Evolutionary conservation across 2,888 invertebrate genomes (phyloP).

Genomic region (Myopa tessellatipennis): DNA sequence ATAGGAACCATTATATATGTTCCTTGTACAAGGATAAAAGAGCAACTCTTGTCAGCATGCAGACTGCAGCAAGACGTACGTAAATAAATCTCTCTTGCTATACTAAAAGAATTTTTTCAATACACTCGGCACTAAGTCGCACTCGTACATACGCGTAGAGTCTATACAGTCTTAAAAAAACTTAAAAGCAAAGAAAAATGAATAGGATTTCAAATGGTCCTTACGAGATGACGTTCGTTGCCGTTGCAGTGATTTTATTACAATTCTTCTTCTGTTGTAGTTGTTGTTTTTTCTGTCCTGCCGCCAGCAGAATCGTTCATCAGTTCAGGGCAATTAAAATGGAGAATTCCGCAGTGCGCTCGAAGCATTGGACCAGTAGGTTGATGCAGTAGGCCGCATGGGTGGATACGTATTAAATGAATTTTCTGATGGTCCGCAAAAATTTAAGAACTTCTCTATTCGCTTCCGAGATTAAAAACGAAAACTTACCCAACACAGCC

Average conservation of each 20-base stretch:
- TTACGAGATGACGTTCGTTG: slow-evolving; percentile 14
- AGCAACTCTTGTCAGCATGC: slow-evolving; percentile 20
- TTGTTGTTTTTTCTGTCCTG: slow-evolving; percentile 2
- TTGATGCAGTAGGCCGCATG: not conserved
- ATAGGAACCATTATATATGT: not conserved
- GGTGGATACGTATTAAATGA: not conserved
- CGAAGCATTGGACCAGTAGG: not conserved
- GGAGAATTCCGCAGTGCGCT: slow-evolving; percentile 19
- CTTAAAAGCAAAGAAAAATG: slow-evolving; percentile 3
- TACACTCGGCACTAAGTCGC: not conserved
- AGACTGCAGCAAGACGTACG: slow-evolving; percentile 23
- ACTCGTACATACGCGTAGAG: not conserved
- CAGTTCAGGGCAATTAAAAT: slow-evolving; percentile 38
- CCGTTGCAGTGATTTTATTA: slow-evolving; percentile 10
- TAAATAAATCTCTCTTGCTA: slow-evolving; percentile 21
- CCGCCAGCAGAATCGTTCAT: slow-evolving; percentile 32
- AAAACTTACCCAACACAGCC: not conserved
- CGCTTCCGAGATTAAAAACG: not conserved
- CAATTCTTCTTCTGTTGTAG: not conserved
- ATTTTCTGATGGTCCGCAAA: slow-evolving; percentile 6
- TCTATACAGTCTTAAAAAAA: slow-evolving; percentile 5
- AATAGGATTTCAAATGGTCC: slow-evolving; percentile 24
- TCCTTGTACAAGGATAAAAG: slow-evolving; percentile 1
- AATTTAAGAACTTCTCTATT: not conserved
- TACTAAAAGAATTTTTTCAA: not conserved